Conservation (phyloP, 2,797 vertebrate genomes). For the Danio kyathit region DNA sequence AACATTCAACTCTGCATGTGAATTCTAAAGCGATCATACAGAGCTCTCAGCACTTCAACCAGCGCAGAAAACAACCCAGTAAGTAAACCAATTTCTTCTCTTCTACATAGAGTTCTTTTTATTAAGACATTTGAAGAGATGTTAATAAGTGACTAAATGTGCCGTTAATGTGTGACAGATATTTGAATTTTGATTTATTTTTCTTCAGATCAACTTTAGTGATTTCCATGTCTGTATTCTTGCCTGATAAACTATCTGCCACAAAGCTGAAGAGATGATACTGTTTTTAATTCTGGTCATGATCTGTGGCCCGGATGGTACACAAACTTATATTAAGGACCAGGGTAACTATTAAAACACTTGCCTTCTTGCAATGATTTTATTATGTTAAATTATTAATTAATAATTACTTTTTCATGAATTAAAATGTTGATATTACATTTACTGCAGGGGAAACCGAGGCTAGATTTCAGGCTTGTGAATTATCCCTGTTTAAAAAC, state of each 20-base stretch:
- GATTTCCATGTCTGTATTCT: not conserved
- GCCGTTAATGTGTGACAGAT: not conserved
- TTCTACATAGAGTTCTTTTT: not conserved
- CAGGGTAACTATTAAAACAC: constrained; percentile 4
- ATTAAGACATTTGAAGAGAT: not conserved
- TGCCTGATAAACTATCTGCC: not conserved
- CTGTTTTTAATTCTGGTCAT: constrained; percentile 8
- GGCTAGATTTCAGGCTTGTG: too few relatives aligned
- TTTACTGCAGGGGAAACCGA: too few relatives aligned
- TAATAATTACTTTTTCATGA: too few relatives aligned
- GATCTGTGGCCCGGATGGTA: not conserved
- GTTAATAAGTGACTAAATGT: not conserved
- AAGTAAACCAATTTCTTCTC: not conserved
- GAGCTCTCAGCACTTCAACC: not conserved
- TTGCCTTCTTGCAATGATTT: not conserved
- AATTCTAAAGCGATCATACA: not conserved
- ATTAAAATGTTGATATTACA: too few relatives aligned
- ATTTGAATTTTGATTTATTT: not conserved
- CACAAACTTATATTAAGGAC: fast-evolving
- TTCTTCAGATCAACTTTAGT: not conserved
- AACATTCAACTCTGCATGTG: not conserved
- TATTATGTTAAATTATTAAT: not conserved
- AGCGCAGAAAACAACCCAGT: not conserved
- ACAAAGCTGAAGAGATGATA: not conserved
- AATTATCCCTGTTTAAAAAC: too few relatives aligned